phyloP scores from a whole-genome alignment of 2,888 invertebrate species.

The Aleiodes alternator region DNA sequence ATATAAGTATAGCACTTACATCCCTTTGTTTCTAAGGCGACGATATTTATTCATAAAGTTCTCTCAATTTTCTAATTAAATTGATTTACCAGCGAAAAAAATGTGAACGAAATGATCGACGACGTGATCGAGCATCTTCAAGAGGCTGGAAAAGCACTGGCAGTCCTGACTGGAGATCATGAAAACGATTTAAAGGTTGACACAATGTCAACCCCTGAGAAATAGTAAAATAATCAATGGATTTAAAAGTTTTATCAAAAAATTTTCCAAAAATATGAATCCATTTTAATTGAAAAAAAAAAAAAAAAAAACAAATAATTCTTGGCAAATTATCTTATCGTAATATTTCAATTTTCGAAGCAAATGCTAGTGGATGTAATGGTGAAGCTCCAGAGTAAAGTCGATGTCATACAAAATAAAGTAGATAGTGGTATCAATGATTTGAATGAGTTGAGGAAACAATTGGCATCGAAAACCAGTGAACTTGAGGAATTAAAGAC shows the following conservation, averaged over 20 bases:
- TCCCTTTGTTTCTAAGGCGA: no score
- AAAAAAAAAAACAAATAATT: no score
- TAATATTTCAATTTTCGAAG: constrained; percentile 53
- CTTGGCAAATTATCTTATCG: neutral
- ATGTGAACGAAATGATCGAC: constrained; percentile 69
- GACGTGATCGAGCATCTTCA: constrained; percentile 66
- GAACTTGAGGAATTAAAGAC: constrained; percentile 50
- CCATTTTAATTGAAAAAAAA: neutral
- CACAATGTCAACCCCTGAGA: constrained; percentile 48
- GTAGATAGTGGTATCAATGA: constrained; percentile 60
- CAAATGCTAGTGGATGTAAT: constrained; percentile 67
- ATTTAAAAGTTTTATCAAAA: constrained; percentile 53
- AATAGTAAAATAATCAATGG: constrained; percentile 50
- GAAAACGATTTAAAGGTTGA: constrained; percentile 72
- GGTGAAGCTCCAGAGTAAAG: constrained; percentile 66
- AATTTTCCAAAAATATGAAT: neutral
- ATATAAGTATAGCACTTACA: no score
- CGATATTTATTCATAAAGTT: no score
- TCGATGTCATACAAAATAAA: constrained; percentile 61
- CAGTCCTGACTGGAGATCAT: constrained; percentile 66
- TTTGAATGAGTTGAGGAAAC: constrained; percentile 59
- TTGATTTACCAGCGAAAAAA: constrained; percentile 44
- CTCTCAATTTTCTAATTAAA: neutral
- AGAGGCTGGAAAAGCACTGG: constrained; percentile 68
- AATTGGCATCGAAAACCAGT: constrained; percentile 55